Evolutionary conservation across 2,797 vertebrate genomes (phyloP), one percentile per base, ranked within the genome.

Genomic region (Pangasius macronema): DNA sequence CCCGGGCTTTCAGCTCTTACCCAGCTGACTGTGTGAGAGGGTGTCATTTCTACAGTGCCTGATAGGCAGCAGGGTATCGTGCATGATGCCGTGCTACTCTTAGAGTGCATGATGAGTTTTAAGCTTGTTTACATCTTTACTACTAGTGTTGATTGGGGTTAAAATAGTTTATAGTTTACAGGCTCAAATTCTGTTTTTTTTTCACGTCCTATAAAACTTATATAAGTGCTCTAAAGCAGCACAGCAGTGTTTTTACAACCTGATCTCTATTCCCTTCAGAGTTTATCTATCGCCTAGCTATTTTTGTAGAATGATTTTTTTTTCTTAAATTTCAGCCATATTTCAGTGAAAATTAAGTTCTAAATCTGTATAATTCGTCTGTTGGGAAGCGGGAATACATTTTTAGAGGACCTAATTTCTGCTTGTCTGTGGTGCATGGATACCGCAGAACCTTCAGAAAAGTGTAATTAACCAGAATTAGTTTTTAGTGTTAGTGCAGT

Each of bases 391-490:
- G 42, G 61, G 46, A 83, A 68, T 51, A 51, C 61, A 83, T 83
- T 83, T 81, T 67, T 22, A 83, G n/a, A 67, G 24, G 24, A 11
- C 10, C 27, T 65, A 65, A 49, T 65, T 82, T 82, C 42, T 67
- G 61, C 9, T 11, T 83, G 42, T 67, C 61, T 83, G 61, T 83
- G 81, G 81, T 83, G 63, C 27, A 51, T 20, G 42, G 27, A 51
- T 24, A 67, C 81, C 61, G 36, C 63, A 53, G 27, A 83, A 83
- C 16, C 18, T 83, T 83, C 61, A 67, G 61, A 67, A 83, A 83
- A 83, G 46, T 68, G 46, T 83, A 83, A 83, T 83, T 83, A 83
- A 67, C 59, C 61, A 51, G 42, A 82, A 83, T 67, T 83, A 67
- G 81, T 83, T 20, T 82, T 67, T 65, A 49, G 39, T 49, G 59